Conservation (phyloP, 1,140 invertebrate species). For the Temnothorax curvispinosus region DNA sequence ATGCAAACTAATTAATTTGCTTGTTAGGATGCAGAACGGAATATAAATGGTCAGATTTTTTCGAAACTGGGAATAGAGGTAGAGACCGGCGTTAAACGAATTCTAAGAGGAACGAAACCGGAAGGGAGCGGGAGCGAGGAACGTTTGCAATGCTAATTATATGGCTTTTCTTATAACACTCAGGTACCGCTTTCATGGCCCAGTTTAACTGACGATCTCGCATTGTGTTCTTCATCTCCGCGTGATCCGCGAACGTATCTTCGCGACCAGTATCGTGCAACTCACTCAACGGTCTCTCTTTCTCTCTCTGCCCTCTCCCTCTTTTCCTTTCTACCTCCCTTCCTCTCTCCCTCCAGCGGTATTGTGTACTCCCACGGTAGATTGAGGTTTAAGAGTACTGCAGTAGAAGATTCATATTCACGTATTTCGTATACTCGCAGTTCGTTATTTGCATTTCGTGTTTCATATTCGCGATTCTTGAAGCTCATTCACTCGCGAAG, state of each 20-base stretch:
- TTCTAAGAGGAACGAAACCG: constrained; percentile 22
- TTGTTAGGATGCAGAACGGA: constrained; percentile 26
- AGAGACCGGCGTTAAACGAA: constrained; percentile 31
- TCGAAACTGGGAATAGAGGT: background rate
- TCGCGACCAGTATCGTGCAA: constrained; percentile 34
- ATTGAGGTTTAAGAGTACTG: constrained; percentile 5
- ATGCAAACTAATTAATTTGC: constrained; percentile 48
- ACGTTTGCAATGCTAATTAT: constrained; percentile 63
- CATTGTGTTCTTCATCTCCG: constrained; percentile 55
- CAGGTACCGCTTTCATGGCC: constrained; percentile 54
- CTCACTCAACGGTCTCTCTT: background rate
- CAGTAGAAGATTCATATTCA: constrained; percentile 22
- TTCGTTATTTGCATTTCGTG: constrained; percentile 23
- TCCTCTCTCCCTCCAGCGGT: background rate
- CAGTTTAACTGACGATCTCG: constrained; percentile 52
- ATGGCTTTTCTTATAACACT: constrained; percentile 58
- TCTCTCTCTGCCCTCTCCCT: background rate
- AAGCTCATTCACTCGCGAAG: background rate
- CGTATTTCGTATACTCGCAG: constrained; percentile 2
- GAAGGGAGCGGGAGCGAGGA: background rate
- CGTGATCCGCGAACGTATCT: constrained; percentile 41
- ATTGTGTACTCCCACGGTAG: constrained; percentile 39
- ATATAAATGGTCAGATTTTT: constrained; percentile 20
- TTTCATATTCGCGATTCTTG: background rate
- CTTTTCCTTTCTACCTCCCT: background rate